Evolutionary conservation across 2,797 vertebrate genomes (phyloP), one percentile per base, ranked within the genome.

Genomic region (Alauda arvensis): DNA sequence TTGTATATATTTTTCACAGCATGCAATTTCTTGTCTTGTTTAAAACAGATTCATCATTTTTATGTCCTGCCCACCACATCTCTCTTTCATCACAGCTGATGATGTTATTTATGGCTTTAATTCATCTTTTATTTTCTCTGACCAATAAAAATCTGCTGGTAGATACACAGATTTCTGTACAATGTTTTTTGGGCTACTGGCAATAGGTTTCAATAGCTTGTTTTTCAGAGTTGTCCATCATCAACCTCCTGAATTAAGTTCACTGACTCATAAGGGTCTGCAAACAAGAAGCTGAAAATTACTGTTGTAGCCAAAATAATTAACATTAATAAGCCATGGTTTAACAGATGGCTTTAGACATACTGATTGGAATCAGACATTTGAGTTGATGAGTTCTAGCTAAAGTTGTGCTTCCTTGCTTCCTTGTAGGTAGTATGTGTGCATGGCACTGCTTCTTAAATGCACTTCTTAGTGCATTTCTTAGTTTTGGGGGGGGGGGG

Each of bases 101-200:
- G 39, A 83, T 91, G 70, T 88, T 93, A 87, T 88, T 93, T 92
- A 83, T 89, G 65, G 21, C 33, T 91, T 95, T 90, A 91, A 93
- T 93, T 91, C 2, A 2, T 87, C 52, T 89, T 60, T 78, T 76
- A 46, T 85, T 95, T 91, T 84, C 42, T 88, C 37, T 5, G 19
- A 84, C 82, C 87, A 93, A 59, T 91, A 93, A 92, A 90, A 91
- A 68, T 77, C 49, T 68, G 46, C 51, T 84, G 52, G 61, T 74
- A 92, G 75, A 77, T 60, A 57, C 0, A 82, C 57, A 89, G 26
- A 93, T 84, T 90, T 78, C 63, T 63, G 34, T 56, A 87, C 57
- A 42, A 4, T 87, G 60, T 87, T 86, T 84, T 85, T 91, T 24
- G 39, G 0, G n/a, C 42, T 93, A n/a, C 61, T 79, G 33, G 28